These are phyloP conservation scores for Porites lutea DNA, from an alignment of 64 coral and sea anemone genomes.

Conservation along the genomic window DNA sequence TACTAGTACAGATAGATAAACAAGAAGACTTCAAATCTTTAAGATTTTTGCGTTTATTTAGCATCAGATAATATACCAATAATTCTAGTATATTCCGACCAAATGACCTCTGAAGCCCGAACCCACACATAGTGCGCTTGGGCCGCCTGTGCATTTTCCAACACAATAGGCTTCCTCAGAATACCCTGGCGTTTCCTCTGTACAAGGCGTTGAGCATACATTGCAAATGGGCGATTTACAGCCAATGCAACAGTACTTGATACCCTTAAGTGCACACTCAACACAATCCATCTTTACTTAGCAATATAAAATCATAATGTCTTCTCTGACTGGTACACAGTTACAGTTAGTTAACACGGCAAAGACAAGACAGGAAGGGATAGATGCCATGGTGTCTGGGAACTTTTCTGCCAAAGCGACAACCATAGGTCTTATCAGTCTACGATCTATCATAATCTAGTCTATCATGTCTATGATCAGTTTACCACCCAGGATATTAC, in stretches of 20 bases:
- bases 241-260: slow-evolving; percentile 60
- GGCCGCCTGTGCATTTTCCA: too few relatives aligned
- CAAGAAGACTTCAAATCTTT: too few relatives aligned
- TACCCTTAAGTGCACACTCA: slow-evolving; percentile 57
- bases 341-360: not conserved
- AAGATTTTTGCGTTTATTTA: too few relatives aligned
- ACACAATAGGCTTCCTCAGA: too few relatives aligned
- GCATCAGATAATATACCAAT: too few relatives aligned
- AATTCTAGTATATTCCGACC: too few relatives aligned
- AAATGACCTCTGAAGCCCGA: too few relatives aligned
- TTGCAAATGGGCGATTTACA: slow-evolving; percentile 69
- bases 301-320: not conserved
- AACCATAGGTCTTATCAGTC: not conserved
- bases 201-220: not conserved
- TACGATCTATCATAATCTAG: slow-evolving; percentile 1
- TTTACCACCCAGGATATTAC: not conserved
- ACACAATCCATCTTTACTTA: slow-evolving; percentile 45
- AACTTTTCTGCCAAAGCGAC: not conserved
- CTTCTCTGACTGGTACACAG: too few relatives aligned
- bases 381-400: not conserved
- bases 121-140: too few relatives aligned
- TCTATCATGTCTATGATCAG: not conserved
- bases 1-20: too few relatives aligned
- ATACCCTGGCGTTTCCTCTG: too few relatives aligned
- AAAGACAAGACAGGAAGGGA: not conserved